A percentile compares a stretch with the other conserved stretches of the same genome.
Conservation (phyloP, 1,140 invertebrate genomes). For the Drosophila lacteicornis region DNA sequence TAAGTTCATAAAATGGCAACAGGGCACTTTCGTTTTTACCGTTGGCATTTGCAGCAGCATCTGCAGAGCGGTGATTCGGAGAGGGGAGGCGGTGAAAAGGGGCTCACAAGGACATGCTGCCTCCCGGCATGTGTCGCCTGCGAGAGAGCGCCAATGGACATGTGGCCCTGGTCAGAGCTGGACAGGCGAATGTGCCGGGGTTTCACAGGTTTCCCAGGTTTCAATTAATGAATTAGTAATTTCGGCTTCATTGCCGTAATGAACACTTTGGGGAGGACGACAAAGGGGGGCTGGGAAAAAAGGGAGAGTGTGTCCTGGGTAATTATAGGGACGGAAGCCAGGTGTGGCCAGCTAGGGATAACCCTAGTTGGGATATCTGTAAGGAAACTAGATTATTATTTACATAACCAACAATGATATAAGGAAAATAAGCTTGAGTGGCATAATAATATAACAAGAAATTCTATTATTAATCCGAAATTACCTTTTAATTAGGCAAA, state of each 20-base stretch:
- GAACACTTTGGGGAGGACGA: slow-evolving; percentile 51
- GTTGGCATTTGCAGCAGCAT: slow-evolving; percentile 74
- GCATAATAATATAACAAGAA: neutral
- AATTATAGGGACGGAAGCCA: slow-evolving; percentile 11
- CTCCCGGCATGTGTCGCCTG: slow-evolving; percentile 38
- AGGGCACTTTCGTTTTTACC: slow-evolving; percentile 78
- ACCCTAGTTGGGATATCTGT: no score
- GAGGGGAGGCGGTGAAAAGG: neutral
- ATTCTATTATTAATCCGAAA: neutral
- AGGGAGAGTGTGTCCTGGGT: slow-evolving; percentile 10
- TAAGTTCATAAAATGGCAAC: slow-evolving; percentile 80
- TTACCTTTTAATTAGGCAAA: neutral
- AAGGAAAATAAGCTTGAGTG: no score
- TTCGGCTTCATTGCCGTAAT: slow-evolving; percentile 71
- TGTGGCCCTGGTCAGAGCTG: slow-evolving; percentile 23
- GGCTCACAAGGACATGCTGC: slow-evolving; percentile 9
- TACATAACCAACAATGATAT: neutral
- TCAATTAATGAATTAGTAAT: slow-evolving; percentile 84
- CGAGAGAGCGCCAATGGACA: slow-evolving; percentile 30
- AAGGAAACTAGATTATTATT: neutral
- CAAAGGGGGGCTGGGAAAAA: neutral
- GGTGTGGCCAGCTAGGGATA: neutral
- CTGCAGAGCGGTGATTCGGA: slow-evolving; percentile 26
- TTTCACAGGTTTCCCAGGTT: slow-evolving; percentile 40
- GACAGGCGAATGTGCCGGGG: slow-evolving; percentile 18